phyloP scores from a whole-genome alignment of 1,140 invertebrate species.

The Drosophila sulfurigaster region DNA sequence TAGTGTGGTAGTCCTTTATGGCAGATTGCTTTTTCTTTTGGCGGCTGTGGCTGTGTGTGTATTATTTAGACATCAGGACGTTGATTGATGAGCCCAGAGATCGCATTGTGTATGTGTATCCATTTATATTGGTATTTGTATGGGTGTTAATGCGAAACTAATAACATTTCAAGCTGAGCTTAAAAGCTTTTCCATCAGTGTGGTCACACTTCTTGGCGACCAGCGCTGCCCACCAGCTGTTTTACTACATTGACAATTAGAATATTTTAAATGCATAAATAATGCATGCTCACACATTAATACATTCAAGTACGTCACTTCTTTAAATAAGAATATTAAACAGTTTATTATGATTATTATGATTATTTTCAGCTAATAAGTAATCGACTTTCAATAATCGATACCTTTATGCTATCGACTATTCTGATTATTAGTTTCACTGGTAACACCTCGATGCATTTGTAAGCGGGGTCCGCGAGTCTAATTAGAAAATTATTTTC shows the following conservation, averaged over 20 bases:
- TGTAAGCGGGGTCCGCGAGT: too few relatives aligned
- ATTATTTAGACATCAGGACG: conserved; percentile 79
- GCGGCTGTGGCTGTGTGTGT: conserved; percentile 37
- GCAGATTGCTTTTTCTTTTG: conserved; percentile 35
- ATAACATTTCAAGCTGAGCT: conserved; percentile 52
- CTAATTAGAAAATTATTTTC: too few relatives aligned
- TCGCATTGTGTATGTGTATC: neutral
- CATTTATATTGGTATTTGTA: conserved; percentile 22
- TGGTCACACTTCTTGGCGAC: conserved; percentile 2
- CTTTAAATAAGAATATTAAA: too few relatives aligned
- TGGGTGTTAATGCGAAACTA: conserved; percentile 66
- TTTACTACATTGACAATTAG: neutral
- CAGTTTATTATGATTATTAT: too few relatives aligned
- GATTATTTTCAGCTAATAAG: too few relatives aligned
- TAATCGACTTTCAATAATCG: too few relatives aligned
- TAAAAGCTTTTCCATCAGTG: conserved; percentile 22
- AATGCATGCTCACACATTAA: neutral
- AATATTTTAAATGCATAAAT: neutral
- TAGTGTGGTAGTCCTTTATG: conserved; percentile 81
- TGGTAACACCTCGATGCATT: too few relatives aligned
- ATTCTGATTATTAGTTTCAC: too few relatives aligned
- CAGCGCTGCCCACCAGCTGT: conserved; percentile 8
- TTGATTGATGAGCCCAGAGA: conserved; percentile 67
- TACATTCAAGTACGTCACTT: too few relatives aligned
- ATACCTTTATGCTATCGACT: too few relatives aligned